Evolutionary conservation across 2,797 vertebrate genomes (phyloP).

Genomic region (Peromyscus attwateri): DNA sequence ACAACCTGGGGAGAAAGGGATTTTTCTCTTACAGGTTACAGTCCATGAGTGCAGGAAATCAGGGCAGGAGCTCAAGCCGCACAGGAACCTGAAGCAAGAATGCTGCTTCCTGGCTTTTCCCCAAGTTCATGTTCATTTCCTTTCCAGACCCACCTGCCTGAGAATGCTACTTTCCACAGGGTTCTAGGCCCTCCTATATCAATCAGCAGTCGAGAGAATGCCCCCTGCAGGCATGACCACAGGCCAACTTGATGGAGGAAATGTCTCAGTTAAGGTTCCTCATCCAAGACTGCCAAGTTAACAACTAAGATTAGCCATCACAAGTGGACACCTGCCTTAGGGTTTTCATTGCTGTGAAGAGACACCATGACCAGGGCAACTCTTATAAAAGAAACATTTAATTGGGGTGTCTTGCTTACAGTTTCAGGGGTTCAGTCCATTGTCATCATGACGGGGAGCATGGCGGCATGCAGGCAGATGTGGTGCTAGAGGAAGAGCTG

Average conservation of each 20-base stretch:
- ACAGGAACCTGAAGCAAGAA: too few relatives aligned
- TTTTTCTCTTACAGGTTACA: too few relatives aligned
- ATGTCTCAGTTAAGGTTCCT: not conserved
- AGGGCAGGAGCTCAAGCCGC: not conserved
- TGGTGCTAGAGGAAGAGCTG: not conserved
- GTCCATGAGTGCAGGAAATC: not conserved
- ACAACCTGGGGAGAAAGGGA: not conserved
- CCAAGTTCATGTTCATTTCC: not conserved
- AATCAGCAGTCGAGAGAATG: not conserved
- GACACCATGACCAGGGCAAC: not conserved
- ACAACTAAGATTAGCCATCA: not conserved
- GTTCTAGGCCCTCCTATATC: not conserved
- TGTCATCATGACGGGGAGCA: not conserved
- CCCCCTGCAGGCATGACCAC: not conserved
- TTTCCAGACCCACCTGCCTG: not conserved
- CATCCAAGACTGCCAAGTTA: not conserved
- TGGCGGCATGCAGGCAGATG: not conserved
- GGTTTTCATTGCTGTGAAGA: not conserved
- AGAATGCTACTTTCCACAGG: not conserved
- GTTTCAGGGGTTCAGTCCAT: not conserved
- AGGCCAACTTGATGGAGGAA: not conserved
- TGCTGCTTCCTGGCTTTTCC: not conserved
- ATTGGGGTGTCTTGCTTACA: not conserved
- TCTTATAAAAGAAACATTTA: not conserved
- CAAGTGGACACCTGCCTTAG: not conserved